These are phyloP conservation scores for Cantharis nigra DNA, from an alignment of 2,888 invertebrate species.

Conservation along the genomic window DNA sequence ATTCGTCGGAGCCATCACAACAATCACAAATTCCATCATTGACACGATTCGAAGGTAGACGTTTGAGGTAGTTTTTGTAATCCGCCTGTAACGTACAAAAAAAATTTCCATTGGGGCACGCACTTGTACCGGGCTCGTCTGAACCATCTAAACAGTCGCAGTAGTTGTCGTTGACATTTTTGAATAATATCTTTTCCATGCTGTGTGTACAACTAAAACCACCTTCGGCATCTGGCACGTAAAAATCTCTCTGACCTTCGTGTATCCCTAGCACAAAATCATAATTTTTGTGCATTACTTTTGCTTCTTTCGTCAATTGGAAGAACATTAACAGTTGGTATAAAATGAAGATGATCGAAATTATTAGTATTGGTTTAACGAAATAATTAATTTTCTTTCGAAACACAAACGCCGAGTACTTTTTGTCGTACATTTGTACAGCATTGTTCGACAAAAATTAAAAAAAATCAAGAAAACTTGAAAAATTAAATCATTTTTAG, in stretches of 20 bases:
- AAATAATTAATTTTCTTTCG: conserved; percentile 33
- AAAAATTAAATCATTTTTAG: neutral
- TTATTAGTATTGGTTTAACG: conserved; percentile 30
- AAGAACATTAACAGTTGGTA: conserved; percentile 38
- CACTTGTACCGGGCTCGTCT: conserved; percentile 85
- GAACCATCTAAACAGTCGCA: conserved; percentile 83
- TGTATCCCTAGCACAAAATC: conserved; percentile 55
- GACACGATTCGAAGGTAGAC: conserved; percentile 77
- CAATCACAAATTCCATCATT: conserved; percentile 96
- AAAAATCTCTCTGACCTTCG: conserved; percentile 51
- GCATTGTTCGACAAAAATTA: neutral
- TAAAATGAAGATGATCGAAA: conserved; percentile 33
- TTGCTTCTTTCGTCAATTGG: conserved; percentile 29
- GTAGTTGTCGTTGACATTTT: conserved; percentile 78
- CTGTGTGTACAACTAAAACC: conserved; percentile 58
- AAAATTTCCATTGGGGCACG: conserved; percentile 84
- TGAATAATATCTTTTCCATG: conserved; percentile 59
- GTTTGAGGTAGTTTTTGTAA: conserved; percentile 49
- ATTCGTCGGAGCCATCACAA: conserved; percentile 91
- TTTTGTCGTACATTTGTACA: conserved; percentile 10
- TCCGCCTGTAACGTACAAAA: conserved; percentile 71
- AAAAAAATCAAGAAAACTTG: neutral
- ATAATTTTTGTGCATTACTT: neutral
- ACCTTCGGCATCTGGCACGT: conserved; percentile 53
- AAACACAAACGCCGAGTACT: conserved; percentile 7